A percentile compares a stretch with the other conserved stretches of the same genome.
Conservation (phyloP, 2,113 vertebrate genomes). For the Cheirogaleus medius region DNA sequence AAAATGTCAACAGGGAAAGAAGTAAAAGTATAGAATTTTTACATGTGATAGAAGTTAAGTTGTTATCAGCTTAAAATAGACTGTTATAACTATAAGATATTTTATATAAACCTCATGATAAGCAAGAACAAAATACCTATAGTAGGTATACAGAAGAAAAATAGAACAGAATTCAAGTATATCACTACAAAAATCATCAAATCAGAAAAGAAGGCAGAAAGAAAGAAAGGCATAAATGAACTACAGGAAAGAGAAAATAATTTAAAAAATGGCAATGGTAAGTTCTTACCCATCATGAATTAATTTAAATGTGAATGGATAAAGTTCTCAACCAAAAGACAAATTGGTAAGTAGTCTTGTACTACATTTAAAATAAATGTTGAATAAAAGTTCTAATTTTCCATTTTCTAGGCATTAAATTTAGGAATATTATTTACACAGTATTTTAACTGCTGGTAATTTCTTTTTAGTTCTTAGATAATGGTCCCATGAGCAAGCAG, state of each 20-base stretch:
- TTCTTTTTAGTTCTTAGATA: background rate
- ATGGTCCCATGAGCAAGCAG: background rate
- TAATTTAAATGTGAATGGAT: background rate
- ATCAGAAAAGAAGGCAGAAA: no score
- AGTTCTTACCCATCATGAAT: background rate
- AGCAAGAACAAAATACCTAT: background rate
- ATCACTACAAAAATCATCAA: background rate
- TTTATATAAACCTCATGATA: background rate
- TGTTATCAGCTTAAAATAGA: background rate
- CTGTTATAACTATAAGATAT: background rate
- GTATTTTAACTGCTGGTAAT: background rate
- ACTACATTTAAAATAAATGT: background rate
- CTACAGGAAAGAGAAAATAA: background rate
- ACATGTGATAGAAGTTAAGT: background rate
- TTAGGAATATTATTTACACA: background rate
- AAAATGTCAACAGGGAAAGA: background rate
- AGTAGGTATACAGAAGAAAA: background rate
- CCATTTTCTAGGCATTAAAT: background rate
- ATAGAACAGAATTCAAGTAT: background rate
- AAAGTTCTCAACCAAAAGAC: background rate
- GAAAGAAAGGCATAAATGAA: background rate
- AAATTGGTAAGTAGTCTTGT: background rate
- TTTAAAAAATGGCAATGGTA: background rate
- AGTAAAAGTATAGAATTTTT: background rate
- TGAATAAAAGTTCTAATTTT: background rate